phyloP scores from a whole-genome alignment of 2,797 vertebrate species.

The Microcaecilia unicolor region DNA sequence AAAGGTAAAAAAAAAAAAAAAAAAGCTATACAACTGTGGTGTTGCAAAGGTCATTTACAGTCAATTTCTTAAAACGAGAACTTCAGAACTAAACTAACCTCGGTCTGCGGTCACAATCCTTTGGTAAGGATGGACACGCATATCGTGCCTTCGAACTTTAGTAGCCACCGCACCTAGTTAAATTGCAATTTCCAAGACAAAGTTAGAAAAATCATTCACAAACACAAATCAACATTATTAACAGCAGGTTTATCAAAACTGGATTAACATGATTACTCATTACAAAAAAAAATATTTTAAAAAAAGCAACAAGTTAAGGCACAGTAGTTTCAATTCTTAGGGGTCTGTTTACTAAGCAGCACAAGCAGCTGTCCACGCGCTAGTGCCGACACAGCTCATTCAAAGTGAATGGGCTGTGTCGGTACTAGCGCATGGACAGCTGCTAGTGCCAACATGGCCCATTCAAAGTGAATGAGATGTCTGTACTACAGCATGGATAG shows the following conservation, averaged over 20 bases:
- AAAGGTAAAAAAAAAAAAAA: no score
- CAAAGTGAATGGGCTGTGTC: no score
- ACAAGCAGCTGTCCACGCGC: no score
- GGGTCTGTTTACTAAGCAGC: no score
- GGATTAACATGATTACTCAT: constrained; percentile 62
- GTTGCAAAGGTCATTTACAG: constrained; percentile 62
- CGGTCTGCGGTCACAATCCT: constrained; percentile 99
- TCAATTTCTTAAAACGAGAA: constrained; percentile 66
- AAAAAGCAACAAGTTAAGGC: constrained; percentile 80
- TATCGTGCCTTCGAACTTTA: constrained; percentile 99
- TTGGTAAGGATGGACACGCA: constrained; percentile 99
- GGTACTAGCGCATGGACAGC: no score
- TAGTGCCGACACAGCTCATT: no score
- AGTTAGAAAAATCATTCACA: constrained; percentile 85
- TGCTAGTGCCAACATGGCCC: no score
- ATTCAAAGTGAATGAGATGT: no score
- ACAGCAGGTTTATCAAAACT: constrained; percentile 69
- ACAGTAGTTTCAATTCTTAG: constrained; percentile 73
- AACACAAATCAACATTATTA: constrained; percentile 63
- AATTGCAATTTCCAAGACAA: constrained; percentile 95
- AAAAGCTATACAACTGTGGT: constrained; percentile 63
- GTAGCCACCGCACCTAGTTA: constrained; percentile 99
- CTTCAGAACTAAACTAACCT: constrained; percentile 98
- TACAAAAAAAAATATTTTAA: constrained; percentile 65
- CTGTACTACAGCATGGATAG: no score